Percentiles rank a stretch among this genome's conserved stretches.
These are phyloP conservation scores for Cyprinella venusta DNA, from an alignment of 2,797 vertebrate genomes.

Conservation along the genomic window DNA sequence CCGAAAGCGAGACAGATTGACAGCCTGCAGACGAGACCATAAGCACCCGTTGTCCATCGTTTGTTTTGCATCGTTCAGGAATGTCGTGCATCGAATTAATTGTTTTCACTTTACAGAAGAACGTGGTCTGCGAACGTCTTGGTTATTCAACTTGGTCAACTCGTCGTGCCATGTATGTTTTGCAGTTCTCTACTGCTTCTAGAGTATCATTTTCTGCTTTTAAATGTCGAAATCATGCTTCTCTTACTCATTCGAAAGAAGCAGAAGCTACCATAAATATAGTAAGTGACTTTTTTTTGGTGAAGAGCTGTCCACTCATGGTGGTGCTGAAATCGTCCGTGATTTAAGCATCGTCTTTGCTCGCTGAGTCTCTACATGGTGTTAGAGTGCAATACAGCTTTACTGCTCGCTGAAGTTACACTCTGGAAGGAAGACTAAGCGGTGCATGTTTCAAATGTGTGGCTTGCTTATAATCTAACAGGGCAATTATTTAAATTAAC, in stretches of 20 bases:
- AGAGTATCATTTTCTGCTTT: background rate
- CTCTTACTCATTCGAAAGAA: background rate
- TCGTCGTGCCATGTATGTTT: background rate
- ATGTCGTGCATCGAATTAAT: background rate
- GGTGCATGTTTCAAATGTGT: background rate
- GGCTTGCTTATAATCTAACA: background rate
- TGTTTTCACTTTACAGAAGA: slow-evolving; percentile 16
- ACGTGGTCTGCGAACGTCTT: background rate
- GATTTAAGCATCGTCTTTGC: slow-evolving; percentile 44
- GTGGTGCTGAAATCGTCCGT: slow-evolving; percentile 73
- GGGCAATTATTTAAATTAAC: background rate
- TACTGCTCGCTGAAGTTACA: slow-evolving; percentile 12
- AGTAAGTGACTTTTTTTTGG: background rate
- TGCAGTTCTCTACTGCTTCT: background rate
- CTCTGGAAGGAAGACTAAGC: background rate
- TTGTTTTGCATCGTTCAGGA: background rate
- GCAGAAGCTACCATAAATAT: too few species aligned
- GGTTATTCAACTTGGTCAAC: slow-evolving; percentile 29
- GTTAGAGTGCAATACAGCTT: slow-evolving; percentile 1
- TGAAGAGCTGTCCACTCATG: slow-evolving; percentile 67
- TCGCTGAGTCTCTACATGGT: slow-evolving; percentile 29
- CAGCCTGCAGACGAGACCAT: slow-evolving; percentile 23
- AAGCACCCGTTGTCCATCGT: background rate
- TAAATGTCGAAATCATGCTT: background rate
- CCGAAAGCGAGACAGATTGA: slow-evolving; percentile 40